Conservation (phyloP, 1,140 invertebrate species). For the Campoletis sonorensis region DNA sequence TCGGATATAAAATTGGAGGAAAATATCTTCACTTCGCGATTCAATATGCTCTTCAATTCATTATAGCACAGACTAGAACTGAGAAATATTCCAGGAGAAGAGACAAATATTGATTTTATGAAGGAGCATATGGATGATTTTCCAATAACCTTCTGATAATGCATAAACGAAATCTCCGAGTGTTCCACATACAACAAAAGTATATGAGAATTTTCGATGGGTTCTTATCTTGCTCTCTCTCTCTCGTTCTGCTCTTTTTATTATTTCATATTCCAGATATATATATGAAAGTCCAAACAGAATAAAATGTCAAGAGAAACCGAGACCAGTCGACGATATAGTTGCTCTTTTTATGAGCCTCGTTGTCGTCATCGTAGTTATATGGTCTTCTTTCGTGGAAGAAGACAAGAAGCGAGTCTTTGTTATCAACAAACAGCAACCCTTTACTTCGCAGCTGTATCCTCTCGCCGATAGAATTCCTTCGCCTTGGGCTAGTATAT, state of each 20-base stretch:
- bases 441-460: background rate
- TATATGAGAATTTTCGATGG: slow-evolving; percentile 1
- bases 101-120: too few species aligned
- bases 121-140: too few species aligned
- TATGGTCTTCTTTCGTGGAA: background rate
- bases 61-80: too few species aligned
- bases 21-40: too few species aligned
- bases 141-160: background rate
- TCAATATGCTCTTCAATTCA: too few species aligned
- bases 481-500: slow-evolving; percentile 6
- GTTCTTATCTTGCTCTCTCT: background rate
- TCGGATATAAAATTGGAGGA: too few species aligned
- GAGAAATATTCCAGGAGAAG: too few species aligned
- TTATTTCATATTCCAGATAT: slow-evolving; percentile 16
- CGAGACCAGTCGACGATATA: slow-evolving; percentile 26
- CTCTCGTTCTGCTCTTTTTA: background rate
- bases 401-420: slow-evolving; percentile 24
- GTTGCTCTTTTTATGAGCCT: slow-evolving; percentile 17
- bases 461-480: slow-evolving; percentile 27
- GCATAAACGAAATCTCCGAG: background rate
- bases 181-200: background rate
- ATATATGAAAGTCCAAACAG: slow-evolving; percentile 3
- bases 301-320: background rate
- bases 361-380: slow-evolving; percentile 11
- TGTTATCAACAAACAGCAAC: slow-evolving; percentile 35